Base-by-base conservation (phyloP, 2,797 vertebrate species). In the Falco rusticolus region DNA sequence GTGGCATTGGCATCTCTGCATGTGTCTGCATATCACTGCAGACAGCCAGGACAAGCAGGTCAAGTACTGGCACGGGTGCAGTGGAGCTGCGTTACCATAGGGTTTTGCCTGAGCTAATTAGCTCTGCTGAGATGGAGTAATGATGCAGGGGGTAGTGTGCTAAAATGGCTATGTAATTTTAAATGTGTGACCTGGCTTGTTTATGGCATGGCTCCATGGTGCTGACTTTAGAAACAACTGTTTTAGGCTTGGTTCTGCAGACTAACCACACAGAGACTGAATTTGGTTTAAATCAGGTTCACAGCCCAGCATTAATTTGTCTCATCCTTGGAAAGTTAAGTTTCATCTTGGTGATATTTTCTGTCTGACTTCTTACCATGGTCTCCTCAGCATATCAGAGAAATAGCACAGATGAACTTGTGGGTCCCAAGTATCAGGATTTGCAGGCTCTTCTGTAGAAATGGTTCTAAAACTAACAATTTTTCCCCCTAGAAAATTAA, bases 21-120 rank as follows among this genome's bases (percentile, higher is more conserved):
- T 6, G 3, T 2, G 1, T 22, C 54, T 28, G 34, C 4, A 3
- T 29, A 6, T 25, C 2, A 6, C 84, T 33, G 43, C 24, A 26
- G 43, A 11, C 4, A 33, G 37, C n/a, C 20, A 7, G n/a, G 37
- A 28, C 0, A 5, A 24, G 60, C 29, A 6, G 33, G 68, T 26
- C 24, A 4, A 6, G 33, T 2, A 5, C 61, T 1, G 16, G n/a
- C 19, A 4, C 0, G 5, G 66, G 34, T 1, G 16, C 39, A 2
- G 61, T 6, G 34, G 79, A 31, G 37, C 54, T 39, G 33, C 2
- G 1, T 29, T 29, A 29, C 66, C 4, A 0, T 2, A 12, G 45
- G 37, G 61, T 28, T 41, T 31, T 64, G 56, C 43, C 43, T 5
- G 9, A 57, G 45, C 51, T 80, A 3, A 11, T 57, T 6, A 45